phyloP scores from a whole-genome alignment of 2,888 invertebrate genomes.

The Spialia ferax region DNA sequence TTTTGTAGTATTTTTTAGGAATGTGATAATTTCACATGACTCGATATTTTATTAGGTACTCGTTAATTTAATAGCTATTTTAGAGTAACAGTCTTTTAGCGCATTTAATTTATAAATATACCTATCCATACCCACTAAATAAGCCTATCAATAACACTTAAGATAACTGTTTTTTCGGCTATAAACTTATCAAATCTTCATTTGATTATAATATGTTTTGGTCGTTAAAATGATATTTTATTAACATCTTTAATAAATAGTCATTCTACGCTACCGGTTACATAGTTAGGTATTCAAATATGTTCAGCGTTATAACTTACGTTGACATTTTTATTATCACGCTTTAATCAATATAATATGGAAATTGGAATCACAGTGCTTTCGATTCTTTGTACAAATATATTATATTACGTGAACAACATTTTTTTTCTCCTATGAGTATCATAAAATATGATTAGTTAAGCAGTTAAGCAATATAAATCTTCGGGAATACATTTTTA shows the following conservation, averaged over 20 bases:
- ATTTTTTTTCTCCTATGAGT: neutral
- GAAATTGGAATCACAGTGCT: too few species aligned
- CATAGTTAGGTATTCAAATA: neutral
- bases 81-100: too few species aligned
- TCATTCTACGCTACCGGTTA: slow-evolving; percentile 1
- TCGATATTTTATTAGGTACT: too few species aligned
- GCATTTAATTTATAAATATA: too few species aligned
- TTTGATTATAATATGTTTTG: slow-evolving; percentile 5
- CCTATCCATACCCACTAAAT: too few species aligned
- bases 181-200: neutral
- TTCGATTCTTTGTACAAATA: neutral
- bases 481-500: too few species aligned
- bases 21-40: too few species aligned
- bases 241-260: neutral
- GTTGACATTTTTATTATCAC: neutral
- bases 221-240: slow-evolving; percentile 1
- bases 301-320: neutral
- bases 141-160: neutral
- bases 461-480: too few species aligned
- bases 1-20: too few species aligned
- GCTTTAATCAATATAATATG: neutral
- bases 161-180: neutral
- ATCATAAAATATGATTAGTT: too few species aligned
- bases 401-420: neutral
- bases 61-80: too few species aligned